phyloP scores from a whole-genome alignment of 2,888 invertebrate species.

The Cacoxenus indagator region DNA sequence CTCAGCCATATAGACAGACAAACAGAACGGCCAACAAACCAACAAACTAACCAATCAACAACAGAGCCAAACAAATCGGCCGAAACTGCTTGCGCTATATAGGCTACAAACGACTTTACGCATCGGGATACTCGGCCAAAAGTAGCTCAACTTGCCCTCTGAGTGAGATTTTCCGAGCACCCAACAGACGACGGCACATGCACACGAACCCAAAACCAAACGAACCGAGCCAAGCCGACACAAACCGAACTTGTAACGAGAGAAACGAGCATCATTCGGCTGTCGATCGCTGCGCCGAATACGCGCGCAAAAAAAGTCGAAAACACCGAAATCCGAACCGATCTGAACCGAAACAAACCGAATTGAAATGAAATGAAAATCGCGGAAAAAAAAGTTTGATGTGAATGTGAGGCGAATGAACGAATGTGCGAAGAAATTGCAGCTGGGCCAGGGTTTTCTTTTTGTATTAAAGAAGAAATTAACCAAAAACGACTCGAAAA shows the following conservation, averaged over 20 bases:
- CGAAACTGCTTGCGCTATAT: background rate
- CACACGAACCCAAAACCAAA: conserved; percentile 35
- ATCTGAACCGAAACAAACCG: background rate
- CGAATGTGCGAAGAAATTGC: conserved; percentile 34
- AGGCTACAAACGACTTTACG: background rate
- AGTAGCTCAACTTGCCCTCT: background rate
- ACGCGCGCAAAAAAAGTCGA: conserved; percentile 31
- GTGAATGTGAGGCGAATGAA: background rate
- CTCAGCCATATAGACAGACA: background rate
- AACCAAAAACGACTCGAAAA: background rate
- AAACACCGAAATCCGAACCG: conserved; percentile 2
- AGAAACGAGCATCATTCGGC: conserved; percentile 35
- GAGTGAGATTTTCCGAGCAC: conserved; percentile 1
- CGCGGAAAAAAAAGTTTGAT: background rate
- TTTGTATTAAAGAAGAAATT: background rate
- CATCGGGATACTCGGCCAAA: background rate
- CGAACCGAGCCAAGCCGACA: conserved; percentile 37
- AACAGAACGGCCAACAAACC: no score
- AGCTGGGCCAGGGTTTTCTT: background rate
- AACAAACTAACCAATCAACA: no score
- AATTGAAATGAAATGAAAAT: background rate
- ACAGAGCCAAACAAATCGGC: background rate
- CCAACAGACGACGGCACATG: conserved; percentile 4
- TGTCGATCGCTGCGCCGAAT: conserved; percentile 47
- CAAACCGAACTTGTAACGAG: conserved; percentile 43